Conservation (phyloP, 2,888 invertebrate species). For the Cecidostiba fungosa region DNA sequence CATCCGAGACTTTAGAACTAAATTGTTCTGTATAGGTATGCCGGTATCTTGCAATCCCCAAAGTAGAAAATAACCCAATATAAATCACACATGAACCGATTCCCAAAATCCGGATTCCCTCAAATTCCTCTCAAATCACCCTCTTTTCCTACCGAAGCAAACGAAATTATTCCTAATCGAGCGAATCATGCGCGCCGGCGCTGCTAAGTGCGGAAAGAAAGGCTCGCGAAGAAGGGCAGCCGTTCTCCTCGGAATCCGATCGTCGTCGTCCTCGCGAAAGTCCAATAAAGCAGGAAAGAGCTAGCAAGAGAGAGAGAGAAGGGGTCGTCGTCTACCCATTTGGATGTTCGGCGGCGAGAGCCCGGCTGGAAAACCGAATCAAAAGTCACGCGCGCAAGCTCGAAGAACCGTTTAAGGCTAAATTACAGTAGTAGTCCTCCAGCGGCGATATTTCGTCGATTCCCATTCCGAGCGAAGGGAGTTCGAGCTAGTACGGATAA, state of each 20-base stretch:
- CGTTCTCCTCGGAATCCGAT: conserved; percentile 15
- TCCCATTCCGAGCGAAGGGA: conserved; percentile 56
- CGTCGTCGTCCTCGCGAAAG: conserved; percentile 28
- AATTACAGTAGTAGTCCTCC: conserved; percentile 72
- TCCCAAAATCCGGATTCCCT: background rate
- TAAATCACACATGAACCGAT: background rate
- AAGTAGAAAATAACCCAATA: too few relatives aligned
- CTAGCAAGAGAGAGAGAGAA: background rate
- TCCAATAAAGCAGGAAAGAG: conserved; percentile 48
- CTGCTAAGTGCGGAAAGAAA: conserved; percentile 39
- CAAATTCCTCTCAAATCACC: background rate
- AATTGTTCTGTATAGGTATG: too few relatives aligned
- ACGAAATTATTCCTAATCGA: conserved; percentile 14
- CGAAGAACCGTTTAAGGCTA: conserved; percentile 74
- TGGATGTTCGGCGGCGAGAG: conserved; percentile 31
- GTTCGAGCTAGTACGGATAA: conserved; percentile 10
- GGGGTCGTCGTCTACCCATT: conserved; percentile 6
- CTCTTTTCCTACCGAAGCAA: background rate
- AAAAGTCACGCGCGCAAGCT: conserved; percentile 71
- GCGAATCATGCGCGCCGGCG: conserved; percentile 8
- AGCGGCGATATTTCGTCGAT: conserved; percentile 75
- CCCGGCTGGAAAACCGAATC: conserved; percentile 43
- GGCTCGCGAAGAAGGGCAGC: conserved; percentile 11
- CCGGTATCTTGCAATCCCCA: too few relatives aligned
- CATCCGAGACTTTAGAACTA: too few relatives aligned